Base-by-base conservation (phyloP, 2,888 invertebrate genomes). In the Lasioglossum morio region DNA sequence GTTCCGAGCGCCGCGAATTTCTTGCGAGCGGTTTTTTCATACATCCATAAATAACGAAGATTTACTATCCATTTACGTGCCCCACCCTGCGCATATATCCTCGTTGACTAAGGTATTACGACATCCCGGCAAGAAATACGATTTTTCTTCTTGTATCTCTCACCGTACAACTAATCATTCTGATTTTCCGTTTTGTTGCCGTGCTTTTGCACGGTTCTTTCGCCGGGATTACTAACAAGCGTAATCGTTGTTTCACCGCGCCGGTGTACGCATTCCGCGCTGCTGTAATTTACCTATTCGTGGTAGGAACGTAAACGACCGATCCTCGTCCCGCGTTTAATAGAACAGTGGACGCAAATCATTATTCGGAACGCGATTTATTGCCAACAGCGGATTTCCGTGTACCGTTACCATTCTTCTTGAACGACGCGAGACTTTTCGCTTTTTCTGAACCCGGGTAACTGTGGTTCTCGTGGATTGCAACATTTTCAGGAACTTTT, bases 51-150 rank as follows among this genome's bases (percentile, higher is more conserved):
- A 79, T 84, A 85, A 75, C 57, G 57, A 76, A 85, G 84, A 85
- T 85, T 85, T 85, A 85, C 66, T 83, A 69, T 69, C 76, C 85
- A 69, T 83, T 85, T 73, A 76, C 76, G 57, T 60, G 85, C 83
- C 46, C 79, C 76, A 76, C 75, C 78, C 57, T 73, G 77, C 53
- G n/a, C 37, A 12, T 63, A 75, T 79, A 72, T 72, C 66, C 79
- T 48, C 72, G 72, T 76, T 48, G 66, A n/a, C 83, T 27, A 69
- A 76, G 76, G 66, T 83, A 72, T 83, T 79, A 79, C 83, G 83
- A 79, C 79, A 83, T 63, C 57, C 48, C 27, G 72, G 30, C 19
- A 85, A 85, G 83, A 85, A 85, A 85, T 79, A 85, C 75, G 46
- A 30, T 79, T 78, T 70, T 85, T 79, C 83, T 72, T 76, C 76